These are phyloP conservation scores for Sebastes reedi DNA, from an alignment of 2,797 vertebrate genomes.

Conservation along the genomic window DNA sequence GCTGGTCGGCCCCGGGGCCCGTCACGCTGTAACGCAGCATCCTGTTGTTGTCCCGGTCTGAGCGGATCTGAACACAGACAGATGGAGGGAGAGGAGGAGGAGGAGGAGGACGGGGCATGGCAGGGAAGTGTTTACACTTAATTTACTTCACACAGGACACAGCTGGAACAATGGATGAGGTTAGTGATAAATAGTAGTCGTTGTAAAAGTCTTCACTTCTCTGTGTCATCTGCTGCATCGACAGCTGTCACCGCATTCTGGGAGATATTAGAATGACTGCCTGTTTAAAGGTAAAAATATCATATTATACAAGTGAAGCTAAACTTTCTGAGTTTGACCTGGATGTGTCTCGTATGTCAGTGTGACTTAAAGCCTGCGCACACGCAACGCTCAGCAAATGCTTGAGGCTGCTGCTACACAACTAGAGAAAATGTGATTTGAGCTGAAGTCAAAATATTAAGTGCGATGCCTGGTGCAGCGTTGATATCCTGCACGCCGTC, in stretches of 20 bases:
- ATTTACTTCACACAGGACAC: background rate
- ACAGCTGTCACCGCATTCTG: background rate
- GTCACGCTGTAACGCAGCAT: constrained; percentile 95
- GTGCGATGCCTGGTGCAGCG: background rate
- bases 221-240: background rate
- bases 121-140: background rate
- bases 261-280: background rate
- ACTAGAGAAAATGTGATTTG: constrained; percentile 9
- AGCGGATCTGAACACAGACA: constrained; percentile 86
- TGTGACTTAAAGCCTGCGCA: constrained; percentile 13
- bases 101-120: too few relatives aligned
- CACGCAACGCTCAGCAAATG: constrained; percentile 10
- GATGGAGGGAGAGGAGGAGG: background rate
- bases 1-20: constrained; percentile 95
- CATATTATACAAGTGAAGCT: constrained; percentile 10
- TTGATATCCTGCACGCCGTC: background rate
- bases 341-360: constrained; percentile 48
- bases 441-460: constrained; percentile 29
- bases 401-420: constrained; percentile 24
- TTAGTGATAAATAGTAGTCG: background rate
- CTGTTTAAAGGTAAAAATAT: constrained; percentile 12
- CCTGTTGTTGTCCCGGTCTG: constrained; percentile 93
- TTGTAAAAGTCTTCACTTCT: background rate
- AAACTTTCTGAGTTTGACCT: constrained; percentile 35
- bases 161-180: background rate